These are phyloP conservation scores for Cylindroiulus punctatus DNA, from an alignment of 2,888 invertebrate species.

Conservation along the genomic window DNA sequence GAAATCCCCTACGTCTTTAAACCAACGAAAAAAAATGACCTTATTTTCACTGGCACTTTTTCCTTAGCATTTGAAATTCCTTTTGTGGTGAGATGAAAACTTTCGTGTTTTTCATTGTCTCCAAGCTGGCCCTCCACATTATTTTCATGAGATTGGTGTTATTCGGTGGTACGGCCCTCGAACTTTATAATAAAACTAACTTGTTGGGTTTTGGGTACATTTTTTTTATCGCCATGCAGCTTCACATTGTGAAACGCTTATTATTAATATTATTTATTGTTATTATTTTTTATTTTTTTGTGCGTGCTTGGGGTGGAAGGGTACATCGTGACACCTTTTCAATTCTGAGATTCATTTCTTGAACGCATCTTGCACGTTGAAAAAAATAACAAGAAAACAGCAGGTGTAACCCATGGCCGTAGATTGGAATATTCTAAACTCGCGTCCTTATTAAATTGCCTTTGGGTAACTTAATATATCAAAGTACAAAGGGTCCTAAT, in stretches of 20 bases:
- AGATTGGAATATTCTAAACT: conserved; percentile 15
- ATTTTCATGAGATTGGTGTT: not conserved
- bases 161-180: not conserved
- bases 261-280: conserved; percentile 42
- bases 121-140: not conserved
- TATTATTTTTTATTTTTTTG: conserved; percentile 8
- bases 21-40: not conserved
- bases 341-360: not conserved
- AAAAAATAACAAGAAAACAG: conserved; percentile 12
- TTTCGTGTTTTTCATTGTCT: conserved; percentile 23
- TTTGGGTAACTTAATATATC: conserved; percentile 42
- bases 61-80: not conserved
- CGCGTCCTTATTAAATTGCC: conserved; percentile 37
- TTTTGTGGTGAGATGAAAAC: conserved; percentile 10
- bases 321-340: conserved; percentile 46
- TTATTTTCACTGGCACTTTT: conserved; percentile 29
- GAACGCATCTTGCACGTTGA: not conserved
- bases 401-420: not conserved
- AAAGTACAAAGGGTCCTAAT: conserved; percentile 34
- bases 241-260: not conserved
- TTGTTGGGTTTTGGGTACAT: not conserved
- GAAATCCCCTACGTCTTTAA: conserved; percentile 23
- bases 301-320: not conserved
- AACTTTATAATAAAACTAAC: not conserved
- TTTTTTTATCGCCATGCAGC: not conserved